A percentile compares a stretch with the other conserved stretches of the same genome.
These are phyloP conservation scores for Euspilapteryx auroguttella DNA, from an alignment of 2,888 invertebrate species.

Conservation along the genomic window DNA sequence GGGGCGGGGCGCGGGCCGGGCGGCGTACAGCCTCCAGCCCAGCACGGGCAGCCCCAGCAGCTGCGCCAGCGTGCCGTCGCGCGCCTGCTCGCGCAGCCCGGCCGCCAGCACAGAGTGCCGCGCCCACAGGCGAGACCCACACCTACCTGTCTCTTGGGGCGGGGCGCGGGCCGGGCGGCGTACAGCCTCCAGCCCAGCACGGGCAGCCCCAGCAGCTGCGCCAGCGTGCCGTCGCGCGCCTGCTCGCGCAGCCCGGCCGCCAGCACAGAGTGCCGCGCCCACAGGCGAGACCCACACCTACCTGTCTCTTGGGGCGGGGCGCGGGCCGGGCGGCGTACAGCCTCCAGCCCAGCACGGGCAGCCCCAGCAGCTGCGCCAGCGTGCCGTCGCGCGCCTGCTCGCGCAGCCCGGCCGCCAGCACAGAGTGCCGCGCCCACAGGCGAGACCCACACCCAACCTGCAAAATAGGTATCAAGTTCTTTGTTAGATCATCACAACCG, in stretches of 20 bases:
- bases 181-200: constrained; percentile 72
- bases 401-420: constrained; percentile 68
- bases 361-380: constrained; percentile 66
- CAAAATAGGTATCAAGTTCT: too few relatives aligned
- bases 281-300: constrained; percentile 45
- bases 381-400: constrained; percentile 73
- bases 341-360: constrained; percentile 75
- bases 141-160: constrained; percentile 43
- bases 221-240: constrained; percentile 71
- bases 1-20: neutral
- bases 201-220: constrained; percentile 68
- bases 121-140: constrained; percentile 7
- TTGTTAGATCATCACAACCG: too few relatives aligned
- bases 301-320: constrained; percentile 44
- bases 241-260: constrained; percentile 71
- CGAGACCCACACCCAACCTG: constrained; percentile 76
- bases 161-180: constrained; percentile 24
- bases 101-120: neutral
- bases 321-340: constrained; percentile 38
- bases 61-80: neutral
- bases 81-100: neutral
- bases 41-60: neutral
- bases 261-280: constrained; percentile 66
- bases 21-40: neutral
- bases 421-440: constrained; percentile 67